Conservation (phyloP, 2,113 vertebrate species). For the Columba livia region DNA sequence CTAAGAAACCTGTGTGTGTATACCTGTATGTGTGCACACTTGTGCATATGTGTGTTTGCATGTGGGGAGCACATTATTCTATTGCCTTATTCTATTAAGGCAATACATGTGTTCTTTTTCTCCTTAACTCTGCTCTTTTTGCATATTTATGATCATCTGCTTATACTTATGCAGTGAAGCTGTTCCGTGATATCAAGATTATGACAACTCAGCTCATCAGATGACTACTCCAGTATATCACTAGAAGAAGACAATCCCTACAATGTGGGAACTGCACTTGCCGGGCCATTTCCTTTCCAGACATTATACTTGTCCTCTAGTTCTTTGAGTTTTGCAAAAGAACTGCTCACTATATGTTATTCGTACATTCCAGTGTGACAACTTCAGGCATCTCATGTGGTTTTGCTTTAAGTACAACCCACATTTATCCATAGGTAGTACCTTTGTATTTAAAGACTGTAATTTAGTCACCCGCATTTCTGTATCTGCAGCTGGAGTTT, state of each 20-base stretch:
- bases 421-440: not conserved
- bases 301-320: not conserved
- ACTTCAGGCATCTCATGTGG: not conserved
- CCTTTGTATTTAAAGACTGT: not conserved
- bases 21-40: rapidly evolving
- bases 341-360: not conserved
- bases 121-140: not conserved
- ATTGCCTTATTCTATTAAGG: not conserved
- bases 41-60: too few species aligned
- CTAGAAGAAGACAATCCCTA: not conserved
- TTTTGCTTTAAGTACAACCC: not conserved
- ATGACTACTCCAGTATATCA: not conserved
- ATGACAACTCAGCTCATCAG: not conserved
- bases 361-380: not conserved
- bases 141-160: not conserved
- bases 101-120: not conserved
- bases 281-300: not conserved
- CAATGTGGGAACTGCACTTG: not conserved
- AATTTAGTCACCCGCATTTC: not conserved
- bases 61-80: not conserved
- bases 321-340: not conserved
- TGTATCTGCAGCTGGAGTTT: not conserved
- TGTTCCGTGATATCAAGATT: not conserved
- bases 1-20: not conserved
- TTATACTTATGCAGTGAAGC: not conserved